Conservation (phyloP, 2,888 invertebrate species). For the Eristalinus sepulchralis region DNA sequence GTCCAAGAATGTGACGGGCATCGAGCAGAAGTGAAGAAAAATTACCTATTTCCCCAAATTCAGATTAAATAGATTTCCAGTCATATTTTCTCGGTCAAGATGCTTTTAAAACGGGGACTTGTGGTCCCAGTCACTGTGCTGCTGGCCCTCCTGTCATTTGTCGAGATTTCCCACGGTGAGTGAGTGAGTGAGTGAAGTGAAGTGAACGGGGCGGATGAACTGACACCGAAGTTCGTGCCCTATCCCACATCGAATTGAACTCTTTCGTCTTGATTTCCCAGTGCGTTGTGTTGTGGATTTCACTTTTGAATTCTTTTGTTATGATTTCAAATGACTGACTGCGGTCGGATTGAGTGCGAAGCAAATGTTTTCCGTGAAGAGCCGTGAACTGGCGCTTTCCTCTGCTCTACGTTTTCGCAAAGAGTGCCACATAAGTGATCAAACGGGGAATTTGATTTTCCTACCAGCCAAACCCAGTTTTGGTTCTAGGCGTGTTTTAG, state of each 20-base stretch:
- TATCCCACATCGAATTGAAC: slow-evolving; percentile 66
- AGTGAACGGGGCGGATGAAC: slow-evolving; percentile 10
- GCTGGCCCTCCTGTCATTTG: slow-evolving; percentile 70
- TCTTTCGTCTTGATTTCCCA: slow-evolving; percentile 71
- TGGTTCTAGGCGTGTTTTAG: background rate
- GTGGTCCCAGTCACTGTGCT: slow-evolving; percentile 72
- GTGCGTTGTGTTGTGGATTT: slow-evolving; percentile 44
- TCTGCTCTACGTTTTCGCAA: background rate
- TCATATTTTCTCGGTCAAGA: background rate
- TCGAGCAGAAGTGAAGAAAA: slow-evolving; percentile 44
- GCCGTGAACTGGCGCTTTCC: background rate
- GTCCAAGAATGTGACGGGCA: slow-evolving; percentile 23
- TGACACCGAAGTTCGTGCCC: slow-evolving; percentile 31
- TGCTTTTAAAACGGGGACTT: slow-evolving; percentile 58
- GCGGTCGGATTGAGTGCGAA: background rate
- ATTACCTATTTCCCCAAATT: slow-evolving; percentile 25
- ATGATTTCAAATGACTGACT: background rate
- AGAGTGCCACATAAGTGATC: slow-evolving; percentile 32
- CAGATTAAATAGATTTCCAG: slow-evolving; percentile 3
- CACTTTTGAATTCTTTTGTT: slow-evolving; percentile 42
- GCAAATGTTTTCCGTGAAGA: background rate
- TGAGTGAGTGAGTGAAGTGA: slow-evolving; percentile 9
- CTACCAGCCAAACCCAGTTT: slow-evolving; percentile 30
- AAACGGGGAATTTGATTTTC: slow-evolving; percentile 19
- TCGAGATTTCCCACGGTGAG: slow-evolving; percentile 73